Evolutionary conservation across 1,140 invertebrate species (phyloP).

Genomic region (Panagrolaimus sp.): DNA sequence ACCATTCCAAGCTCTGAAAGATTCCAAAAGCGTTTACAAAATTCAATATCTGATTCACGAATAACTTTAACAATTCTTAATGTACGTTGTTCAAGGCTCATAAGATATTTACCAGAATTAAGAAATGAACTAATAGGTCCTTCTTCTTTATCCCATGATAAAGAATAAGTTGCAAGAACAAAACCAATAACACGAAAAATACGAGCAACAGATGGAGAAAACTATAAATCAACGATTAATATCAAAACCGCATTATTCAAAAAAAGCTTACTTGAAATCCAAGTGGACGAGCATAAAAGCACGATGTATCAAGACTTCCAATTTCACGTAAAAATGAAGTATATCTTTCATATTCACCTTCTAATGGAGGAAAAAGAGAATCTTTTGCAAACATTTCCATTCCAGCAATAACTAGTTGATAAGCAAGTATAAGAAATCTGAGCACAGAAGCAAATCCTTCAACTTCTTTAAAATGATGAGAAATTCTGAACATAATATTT

Average conservation of each 20-base stretch:
- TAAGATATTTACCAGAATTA: conserved; percentile 66
- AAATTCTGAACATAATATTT: conserved; percentile 75
- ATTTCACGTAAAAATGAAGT: conserved; percentile 72
- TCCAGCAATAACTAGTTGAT: conserved; percentile 65
- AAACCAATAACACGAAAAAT: conserved; percentile 58
- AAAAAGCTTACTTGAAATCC: conserved; percentile 74
- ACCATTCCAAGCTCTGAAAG: conserved; percentile 71
- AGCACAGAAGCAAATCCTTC: conserved; percentile 60
- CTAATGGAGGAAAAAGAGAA: conserved; percentile 68
- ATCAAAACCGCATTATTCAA: conserved; percentile 11
- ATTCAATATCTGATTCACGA: conserved; percentile 80
- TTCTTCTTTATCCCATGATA: conserved; percentile 57
- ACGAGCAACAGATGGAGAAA: conserved; percentile 49
- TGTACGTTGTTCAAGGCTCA: conserved; percentile 80
- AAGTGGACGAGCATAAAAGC: conserved; percentile 83
- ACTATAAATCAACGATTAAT: conserved; percentile 39
- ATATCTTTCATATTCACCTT: conserved; percentile 66
- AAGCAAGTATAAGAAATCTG: conserved; percentile 59
- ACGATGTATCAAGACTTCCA: conserved; percentile 79
- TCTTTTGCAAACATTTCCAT: conserved; percentile 68
- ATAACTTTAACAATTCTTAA: conserved; percentile 77
- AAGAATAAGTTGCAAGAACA: conserved; percentile 56
- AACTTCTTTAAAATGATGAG: conserved; percentile 60
- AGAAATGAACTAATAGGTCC: conserved; percentile 52
- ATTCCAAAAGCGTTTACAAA: conserved; percentile 91